Evolutionary conservation across 1,140 invertebrate species (phyloP).

Genomic region (Proctacanthus coquilletti): DNA sequence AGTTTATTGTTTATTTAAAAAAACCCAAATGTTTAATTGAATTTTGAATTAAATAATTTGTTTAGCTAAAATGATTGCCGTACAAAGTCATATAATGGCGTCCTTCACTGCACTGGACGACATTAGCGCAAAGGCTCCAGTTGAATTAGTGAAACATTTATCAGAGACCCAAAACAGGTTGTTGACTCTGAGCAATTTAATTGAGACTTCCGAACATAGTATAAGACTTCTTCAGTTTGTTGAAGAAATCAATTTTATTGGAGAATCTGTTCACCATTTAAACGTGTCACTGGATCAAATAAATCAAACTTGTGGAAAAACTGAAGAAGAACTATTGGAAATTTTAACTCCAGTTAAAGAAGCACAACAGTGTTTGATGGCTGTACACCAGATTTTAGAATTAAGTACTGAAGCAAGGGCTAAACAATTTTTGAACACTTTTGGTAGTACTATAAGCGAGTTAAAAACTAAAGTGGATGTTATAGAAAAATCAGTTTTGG

Average conservation of each 20-base stretch:
- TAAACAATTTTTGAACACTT: background rate
- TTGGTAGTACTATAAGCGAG: background rate
- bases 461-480: background rate
- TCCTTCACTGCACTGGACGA: conserved; percentile 20
- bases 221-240: conserved; percentile 21
- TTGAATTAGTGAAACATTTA: conserved; percentile 9
- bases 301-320: background rate
- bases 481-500: background rate
- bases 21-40: too few species aligned
- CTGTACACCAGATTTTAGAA: background rate
- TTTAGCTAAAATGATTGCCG: conserved; percentile 14
- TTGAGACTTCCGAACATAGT: conserved; percentile 17
- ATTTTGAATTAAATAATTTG: too few species aligned
- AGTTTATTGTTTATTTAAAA: too few species aligned
- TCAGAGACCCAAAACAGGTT: conserved; percentile 16
- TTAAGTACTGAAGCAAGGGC: background rate
- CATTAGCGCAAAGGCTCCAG: conserved; percentile 11
- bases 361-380: background rate
- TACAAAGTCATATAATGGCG: conserved; percentile 21
- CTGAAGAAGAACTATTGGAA: background rate
- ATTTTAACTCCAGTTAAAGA: background rate
- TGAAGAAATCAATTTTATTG: conserved; percentile 21
- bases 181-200: conserved; percentile 21
- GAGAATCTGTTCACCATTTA: too few species aligned
- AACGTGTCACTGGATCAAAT: background rate